These are phyloP conservation scores for Sebastes melanostomus DNA, from an alignment of 2,797 vertebrate species.

Conservation along the genomic window DNA sequence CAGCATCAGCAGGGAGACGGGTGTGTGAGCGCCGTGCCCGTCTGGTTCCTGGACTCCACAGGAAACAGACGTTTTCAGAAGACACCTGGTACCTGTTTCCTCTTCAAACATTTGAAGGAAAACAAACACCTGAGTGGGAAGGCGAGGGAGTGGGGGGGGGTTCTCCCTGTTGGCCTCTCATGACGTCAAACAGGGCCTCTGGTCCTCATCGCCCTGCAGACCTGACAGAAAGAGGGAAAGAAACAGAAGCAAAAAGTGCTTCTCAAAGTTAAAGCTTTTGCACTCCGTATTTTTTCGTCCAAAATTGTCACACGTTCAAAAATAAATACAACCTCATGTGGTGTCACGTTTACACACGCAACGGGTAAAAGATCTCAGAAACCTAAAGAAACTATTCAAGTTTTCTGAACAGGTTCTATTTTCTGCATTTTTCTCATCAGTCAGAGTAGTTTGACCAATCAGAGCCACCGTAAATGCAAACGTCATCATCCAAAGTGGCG, in stretches of 20 bases:
- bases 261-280: neutral
- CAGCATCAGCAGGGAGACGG: constrained; percentile 25
- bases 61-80: constrained; percentile 58
- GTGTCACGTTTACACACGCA: neutral
- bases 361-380: neutral
- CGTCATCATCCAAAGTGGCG: too few relatives aligned
- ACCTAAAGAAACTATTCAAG: neutral
- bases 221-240: constrained; percentile 33
- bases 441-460: too few relatives aligned
- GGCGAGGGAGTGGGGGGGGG: constrained; percentile 10
- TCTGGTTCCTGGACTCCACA: constrained; percentile 39
- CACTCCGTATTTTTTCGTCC: neutral
- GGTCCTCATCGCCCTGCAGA: constrained; percentile 47
- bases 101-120: constrained; percentile 52
- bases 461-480: too few relatives aligned
- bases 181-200: constrained; percentile 61
- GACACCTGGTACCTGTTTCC: constrained; percentile 71
- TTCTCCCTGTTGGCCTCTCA: constrained; percentile 39
- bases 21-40: constrained; percentile 1
- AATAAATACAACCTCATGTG: neutral
- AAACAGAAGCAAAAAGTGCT: neutral
- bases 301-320: neutral
- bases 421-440: neutral
- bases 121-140: constrained; percentile 67
- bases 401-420: neutral